A percentile compares a stretch with the other conserved stretches of the same genome.
Conservation (phyloP, 2,888 invertebrate genomes). For the Hypolimnas misippus region DNA sequence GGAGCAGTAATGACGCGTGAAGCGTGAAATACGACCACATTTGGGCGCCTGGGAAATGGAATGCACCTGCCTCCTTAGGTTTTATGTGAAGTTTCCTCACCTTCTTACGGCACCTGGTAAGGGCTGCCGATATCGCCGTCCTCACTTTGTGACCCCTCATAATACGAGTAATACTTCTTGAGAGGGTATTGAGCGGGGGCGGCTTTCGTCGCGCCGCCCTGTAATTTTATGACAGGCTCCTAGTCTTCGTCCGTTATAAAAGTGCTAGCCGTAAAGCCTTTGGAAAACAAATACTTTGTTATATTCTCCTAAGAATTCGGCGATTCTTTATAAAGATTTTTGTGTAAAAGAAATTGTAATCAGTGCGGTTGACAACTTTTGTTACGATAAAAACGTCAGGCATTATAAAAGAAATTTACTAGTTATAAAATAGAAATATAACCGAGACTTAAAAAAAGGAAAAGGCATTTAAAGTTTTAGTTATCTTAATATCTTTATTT, state of each 20-base stretch:
- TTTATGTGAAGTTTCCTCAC: constrained; percentile 82
- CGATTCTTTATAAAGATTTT: constrained; percentile 12
- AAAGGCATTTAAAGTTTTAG: too few species aligned
- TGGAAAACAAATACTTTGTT: constrained; percentile 35
- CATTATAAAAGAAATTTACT: constrained; percentile 18
- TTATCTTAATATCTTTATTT: too few species aligned
- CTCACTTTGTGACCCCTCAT: constrained; percentile 83
- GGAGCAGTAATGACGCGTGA: constrained; percentile 73
- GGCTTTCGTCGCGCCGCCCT: constrained; percentile 57
- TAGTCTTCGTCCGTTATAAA: constrained; percentile 29
- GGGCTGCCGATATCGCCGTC: constrained; percentile 80
- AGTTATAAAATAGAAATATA: constrained; percentile 10
- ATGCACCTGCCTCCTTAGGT: constrained; percentile 83
- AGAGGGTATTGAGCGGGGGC: constrained; percentile 76
- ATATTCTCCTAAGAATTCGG: constrained; percentile 22
- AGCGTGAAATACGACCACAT: constrained; percentile 81
- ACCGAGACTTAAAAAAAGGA: background rate
- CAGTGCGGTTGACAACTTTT: constrained; percentile 15
- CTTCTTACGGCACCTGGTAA: constrained; percentile 74
- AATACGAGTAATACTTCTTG: constrained; percentile 80
- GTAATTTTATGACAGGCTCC: constrained; percentile 71
- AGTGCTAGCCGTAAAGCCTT: constrained; percentile 25
- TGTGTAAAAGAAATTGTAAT: constrained; percentile 22
- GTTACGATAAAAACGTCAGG: constrained; percentile 5
- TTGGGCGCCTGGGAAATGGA: constrained; percentile 79